Base-by-base conservation (phyloP, 2,888 invertebrate species). In the Eupithecia inturbata region DNA sequence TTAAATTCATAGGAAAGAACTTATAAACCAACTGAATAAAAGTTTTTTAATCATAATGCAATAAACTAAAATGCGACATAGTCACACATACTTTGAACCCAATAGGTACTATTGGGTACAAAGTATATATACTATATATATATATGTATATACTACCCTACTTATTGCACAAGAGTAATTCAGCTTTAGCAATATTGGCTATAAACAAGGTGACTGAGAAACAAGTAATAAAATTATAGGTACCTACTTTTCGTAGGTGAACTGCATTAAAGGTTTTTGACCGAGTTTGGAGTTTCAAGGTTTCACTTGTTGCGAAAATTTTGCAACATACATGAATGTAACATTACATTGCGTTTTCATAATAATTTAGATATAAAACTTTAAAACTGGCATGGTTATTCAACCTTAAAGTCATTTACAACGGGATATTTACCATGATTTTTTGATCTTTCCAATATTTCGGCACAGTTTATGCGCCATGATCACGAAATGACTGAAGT, bases 141-240 rank as follows among this genome's bases (percentile, higher is more conserved):
- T n/a, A n/a, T n/a, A n/a, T n/a, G n/a, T n/a, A n/a, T n/a, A n/a
- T n/a, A n/a, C n/a, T n/a, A n/a, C n/a, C n/a, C n/a, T n/a, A n/a
- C 7, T 53, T n/a, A 62, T 72, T 36, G 67, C 63, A 33, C 62
- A 63, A 67, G 70, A 53, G 63, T 63, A 70, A 70, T 70, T 53
- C 71, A 33, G 36, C 66, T 75, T 74, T 68, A 72, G 19, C 62
- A 53, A 75, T 72, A 70, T 74, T 67, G 28, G 36, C 31, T 68
- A 70, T 73, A 75, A 75, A 77, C 70, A 73, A 75, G 75, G 68
- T 28, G 71, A 57, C 67, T 68, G 53, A 16, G n/a, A 68, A 70
- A 49, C 19, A 68, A 70, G 60, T 67, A 68, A 73, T 74, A 73
- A n/a, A 71, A 76, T 74, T 71, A 71, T 60, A n/a, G n/a, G n/a